Conservation (phyloP, 2,888 invertebrate genomes). For the Deilephila porcellus region DNA sequence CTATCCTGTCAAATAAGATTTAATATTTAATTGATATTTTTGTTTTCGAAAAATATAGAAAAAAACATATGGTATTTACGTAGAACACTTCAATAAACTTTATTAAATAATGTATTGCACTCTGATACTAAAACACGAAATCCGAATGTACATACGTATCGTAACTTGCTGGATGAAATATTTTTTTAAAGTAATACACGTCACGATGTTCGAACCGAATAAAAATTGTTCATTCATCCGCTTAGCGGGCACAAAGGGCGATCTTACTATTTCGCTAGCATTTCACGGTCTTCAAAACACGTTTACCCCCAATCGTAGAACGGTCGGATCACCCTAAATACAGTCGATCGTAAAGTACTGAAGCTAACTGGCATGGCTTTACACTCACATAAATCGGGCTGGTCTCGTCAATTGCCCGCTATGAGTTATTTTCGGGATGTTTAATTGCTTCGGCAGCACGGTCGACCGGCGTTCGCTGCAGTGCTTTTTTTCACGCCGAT, state of each 20-base stretch:
- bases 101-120: too few species aligned
- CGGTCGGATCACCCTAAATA: slow-evolving; percentile 22
- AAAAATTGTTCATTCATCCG: neutral
- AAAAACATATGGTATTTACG: too few species aligned
- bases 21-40: too few species aligned
- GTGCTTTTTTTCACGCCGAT: slow-evolving; percentile 31
- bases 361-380: slow-evolving; percentile 45
- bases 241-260: neutral
- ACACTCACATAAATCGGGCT: slow-evolving; percentile 67
- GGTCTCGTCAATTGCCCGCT: slow-evolving; percentile 72
- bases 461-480: slow-evolving; percentile 26
- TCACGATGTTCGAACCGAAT: neutral
- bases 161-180: neutral
- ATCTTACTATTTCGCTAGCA: neutral
- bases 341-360: slow-evolving; percentile 15
- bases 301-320: slow-evolving; percentile 1
- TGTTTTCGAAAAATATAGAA: too few species aligned
- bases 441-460: slow-evolving; percentile 75
- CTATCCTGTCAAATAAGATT: too few species aligned
- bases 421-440: slow-evolving; percentile 72
- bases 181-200: neutral
- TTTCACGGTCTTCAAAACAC: slow-evolving; percentile 4
- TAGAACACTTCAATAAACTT: too few species aligned
- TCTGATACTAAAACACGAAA: too few species aligned
- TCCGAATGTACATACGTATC: too few species aligned